A percentile compares a stretch with the other conserved stretches of the same genome.
Conservation (phyloP, 1,140 invertebrate species). For the Megalopta genalis region DNA sequence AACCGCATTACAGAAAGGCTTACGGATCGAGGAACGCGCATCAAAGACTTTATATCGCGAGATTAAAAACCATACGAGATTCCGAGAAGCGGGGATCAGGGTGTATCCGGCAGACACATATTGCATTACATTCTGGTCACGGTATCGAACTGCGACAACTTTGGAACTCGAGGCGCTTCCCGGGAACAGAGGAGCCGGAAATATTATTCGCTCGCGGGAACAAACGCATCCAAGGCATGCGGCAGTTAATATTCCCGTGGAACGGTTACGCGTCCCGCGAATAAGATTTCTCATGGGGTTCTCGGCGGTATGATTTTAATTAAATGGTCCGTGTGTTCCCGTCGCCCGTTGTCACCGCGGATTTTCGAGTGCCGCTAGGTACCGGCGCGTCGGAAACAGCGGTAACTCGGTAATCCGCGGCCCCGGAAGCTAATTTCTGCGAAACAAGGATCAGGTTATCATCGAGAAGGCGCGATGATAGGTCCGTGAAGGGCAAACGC, state of each 20-base stretch:
- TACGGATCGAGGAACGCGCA: not conserved
- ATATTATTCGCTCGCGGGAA: not conserved
- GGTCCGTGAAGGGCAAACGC: not conserved
- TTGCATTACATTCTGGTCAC: not conserved
- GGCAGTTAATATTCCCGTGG: constrained; percentile 18
- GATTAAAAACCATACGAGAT: constrained; percentile 14
- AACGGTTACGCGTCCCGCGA: not conserved
- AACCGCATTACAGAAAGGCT: not conserved
- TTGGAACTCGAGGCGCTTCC: not conserved
- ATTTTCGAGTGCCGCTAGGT: not conserved
- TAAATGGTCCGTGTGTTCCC: constrained; percentile 12
- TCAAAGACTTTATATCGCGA: not conserved
- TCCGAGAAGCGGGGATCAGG: not conserved
- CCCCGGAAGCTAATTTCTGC: not conserved
- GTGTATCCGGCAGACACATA: not conserved
- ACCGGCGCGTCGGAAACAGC: not conserved
- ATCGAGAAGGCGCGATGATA: not conserved
- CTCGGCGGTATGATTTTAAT: constrained; percentile 17
- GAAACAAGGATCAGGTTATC: not conserved
- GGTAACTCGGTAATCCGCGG: not conserved
- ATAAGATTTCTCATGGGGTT: constrained; percentile 34
- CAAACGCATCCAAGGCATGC: not conserved
- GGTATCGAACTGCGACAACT: constrained; percentile 3
- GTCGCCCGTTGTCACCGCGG: not conserved
- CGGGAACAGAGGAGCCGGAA: not conserved